A percentile compares a stretch with the other conserved stretches of the same genome.
Evolutionary conservation across 2,888 invertebrate species (phyloP).

Genomic region (Liposcelis brunnea): DNA sequence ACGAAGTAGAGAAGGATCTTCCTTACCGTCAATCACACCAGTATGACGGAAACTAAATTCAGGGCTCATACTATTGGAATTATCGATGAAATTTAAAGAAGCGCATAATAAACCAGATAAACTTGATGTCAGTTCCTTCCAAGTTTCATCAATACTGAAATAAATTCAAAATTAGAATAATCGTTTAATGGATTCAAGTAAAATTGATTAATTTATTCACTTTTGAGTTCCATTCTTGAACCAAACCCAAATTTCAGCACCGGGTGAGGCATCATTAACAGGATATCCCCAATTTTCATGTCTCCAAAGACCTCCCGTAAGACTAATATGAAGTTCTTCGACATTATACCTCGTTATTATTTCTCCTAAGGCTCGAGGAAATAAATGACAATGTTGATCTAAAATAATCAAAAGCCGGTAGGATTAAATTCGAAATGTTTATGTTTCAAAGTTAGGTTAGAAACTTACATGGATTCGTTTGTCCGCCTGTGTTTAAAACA

Average conservation of each 20-base stretch:
- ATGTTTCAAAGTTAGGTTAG: constrained; percentile 11
- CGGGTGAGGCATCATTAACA: constrained; percentile 72
- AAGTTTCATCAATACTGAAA: constrained; percentile 57
- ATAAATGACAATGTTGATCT: constrained; percentile 72
- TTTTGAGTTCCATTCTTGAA: constrained; percentile 46
- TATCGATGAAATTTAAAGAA: constrained; percentile 84
- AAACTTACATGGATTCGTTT: constrained; percentile 39
- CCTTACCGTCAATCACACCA: constrained; percentile 36
- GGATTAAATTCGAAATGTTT: not conserved
- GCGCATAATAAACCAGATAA: constrained; percentile 92
- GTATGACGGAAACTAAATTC: constrained; percentile 64
- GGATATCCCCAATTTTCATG: constrained; percentile 92
- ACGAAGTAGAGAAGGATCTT: constrained; percentile 31
- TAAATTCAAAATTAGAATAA: constrained; percentile 8
- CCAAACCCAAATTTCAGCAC: constrained; percentile 90
- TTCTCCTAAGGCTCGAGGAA: constrained; percentile 79
- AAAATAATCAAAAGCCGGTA: constrained; percentile 20
- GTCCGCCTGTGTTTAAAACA: constrained; percentile 43
- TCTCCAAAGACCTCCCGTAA: constrained; percentile 90
- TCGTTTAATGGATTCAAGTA: not conserved
- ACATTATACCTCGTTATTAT: constrained; percentile 68
- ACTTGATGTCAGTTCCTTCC: constrained; percentile 77
- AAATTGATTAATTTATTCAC: constrained; percentile 21
- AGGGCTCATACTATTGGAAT: constrained; percentile 67
- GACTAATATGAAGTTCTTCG: constrained; percentile 74